Evolutionary conservation across 2,113 vertebrate genomes (phyloP), one percentile per base, ranked within the genome.

Genomic region (Vidua macroura): DNA sequence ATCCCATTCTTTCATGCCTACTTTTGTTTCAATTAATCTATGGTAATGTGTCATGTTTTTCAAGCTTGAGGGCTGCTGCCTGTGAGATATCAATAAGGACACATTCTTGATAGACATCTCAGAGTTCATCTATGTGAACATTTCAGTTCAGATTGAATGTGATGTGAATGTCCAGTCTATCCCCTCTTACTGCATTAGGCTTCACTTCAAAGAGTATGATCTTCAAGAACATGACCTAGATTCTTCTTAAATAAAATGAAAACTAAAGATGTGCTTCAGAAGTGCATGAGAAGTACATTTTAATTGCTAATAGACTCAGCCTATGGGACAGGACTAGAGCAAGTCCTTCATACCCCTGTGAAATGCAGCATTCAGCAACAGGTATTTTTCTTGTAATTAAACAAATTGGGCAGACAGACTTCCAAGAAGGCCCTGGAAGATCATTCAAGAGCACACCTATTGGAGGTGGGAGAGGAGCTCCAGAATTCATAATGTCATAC

Each of bases 361-460:
- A 76, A 85, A 72, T 21, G 64, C 24, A 76, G 24, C 28, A 53
- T 19, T 59, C 39, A 55, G 22, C 13, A 75, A 8, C 25, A 64
- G 9, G 4, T n/a, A 8, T 58, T 74, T 73, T 63, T 35, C 39
- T 59, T 35, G 3, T n/a, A 48, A 58, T 31, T 43, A 28, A 74
- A 53, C 58, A 79, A 63, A n/a, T 27, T 37, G 14, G n/a, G 4
- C 11, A 64, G 68, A 39, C 6, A 35, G 28, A 23, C 17, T 56
- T 46, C 21, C 24, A 63, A 58, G 73, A 69, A 60, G 6, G 5
- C 11, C 14, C 18, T 33, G 37, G 37, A 79, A 82, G 6, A 7
- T 60, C 23, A 7, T 20, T 37, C n/a, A 66, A 39, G 41, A 77
- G 4, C 4, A 28, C 4, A 30, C 0, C 1, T 46, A 12, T 4